These are phyloP conservation scores for Antheraea assamensis DNA, from an alignment of 2,888 invertebrate species.

Conservation along the genomic window DNA sequence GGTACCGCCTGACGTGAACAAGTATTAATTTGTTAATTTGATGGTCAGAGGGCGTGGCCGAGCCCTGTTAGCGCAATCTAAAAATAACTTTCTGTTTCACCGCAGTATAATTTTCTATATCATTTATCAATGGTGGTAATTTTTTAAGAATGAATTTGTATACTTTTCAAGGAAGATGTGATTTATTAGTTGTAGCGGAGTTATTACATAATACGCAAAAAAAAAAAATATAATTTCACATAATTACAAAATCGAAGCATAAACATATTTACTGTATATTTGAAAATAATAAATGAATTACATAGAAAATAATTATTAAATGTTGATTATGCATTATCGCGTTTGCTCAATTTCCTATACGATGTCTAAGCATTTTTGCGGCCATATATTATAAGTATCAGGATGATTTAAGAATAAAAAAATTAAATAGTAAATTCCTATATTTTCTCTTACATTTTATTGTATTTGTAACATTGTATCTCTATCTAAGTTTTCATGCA, in stretches of 20 bases:
- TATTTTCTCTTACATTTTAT: neutral
- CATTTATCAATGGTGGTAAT: neutral
- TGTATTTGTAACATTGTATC: neutral
- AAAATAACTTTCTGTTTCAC: conserved; percentile 17
- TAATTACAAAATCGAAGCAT: neutral
- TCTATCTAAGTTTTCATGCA: neutral
- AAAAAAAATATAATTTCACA: neutral
- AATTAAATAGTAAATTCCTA: too few relatives aligned
- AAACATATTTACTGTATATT: neutral
- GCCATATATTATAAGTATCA: too few relatives aligned
- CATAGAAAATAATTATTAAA: too few relatives aligned
- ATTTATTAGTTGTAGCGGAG: neutral
- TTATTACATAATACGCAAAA: neutral
- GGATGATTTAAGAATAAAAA: too few relatives aligned
- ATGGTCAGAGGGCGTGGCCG: conserved; percentile 56
- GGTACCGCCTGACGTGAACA: conserved; percentile 65
- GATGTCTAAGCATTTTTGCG: too few relatives aligned
- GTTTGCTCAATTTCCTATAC: too few relatives aligned
- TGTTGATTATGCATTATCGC: too few relatives aligned
- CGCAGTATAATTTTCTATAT: conserved; percentile 3
- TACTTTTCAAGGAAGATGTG: neutral
- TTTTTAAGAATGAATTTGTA: neutral
- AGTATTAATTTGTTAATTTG: conserved; percentile 70
- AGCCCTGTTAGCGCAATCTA: conserved; percentile 40
- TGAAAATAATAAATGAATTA: neutral